Conservation (phyloP, 1,140 invertebrate species). For the Lethrus apterus region DNA sequence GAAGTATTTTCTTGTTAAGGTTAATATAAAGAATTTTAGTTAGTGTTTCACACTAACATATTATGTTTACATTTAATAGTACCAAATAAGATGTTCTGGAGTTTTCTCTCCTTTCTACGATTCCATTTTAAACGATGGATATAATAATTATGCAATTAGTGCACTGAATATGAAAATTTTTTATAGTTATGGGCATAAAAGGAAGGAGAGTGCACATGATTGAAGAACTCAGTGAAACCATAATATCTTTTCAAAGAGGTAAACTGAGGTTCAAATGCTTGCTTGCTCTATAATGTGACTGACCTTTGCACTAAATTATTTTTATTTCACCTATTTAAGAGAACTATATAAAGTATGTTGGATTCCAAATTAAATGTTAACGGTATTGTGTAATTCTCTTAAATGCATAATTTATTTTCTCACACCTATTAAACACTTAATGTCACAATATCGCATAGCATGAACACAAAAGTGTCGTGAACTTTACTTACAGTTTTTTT, state of each 20-base stretch:
- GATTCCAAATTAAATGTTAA: background rate
- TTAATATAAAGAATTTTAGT: no score
- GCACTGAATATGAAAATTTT: no score
- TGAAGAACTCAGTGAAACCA: slow-evolving; percentile 93
- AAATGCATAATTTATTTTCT: slow-evolving; percentile 8
- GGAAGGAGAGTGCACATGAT: slow-evolving; percentile 94
- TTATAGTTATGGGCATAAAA: slow-evolving; percentile 96
- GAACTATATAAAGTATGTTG: slow-evolving; percentile 5
- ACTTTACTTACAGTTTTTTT: no score
- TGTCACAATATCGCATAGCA: slow-evolving; percentile 12
- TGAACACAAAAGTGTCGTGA: slow-evolving; percentile 8
- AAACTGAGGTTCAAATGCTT: slow-evolving; percentile 39
- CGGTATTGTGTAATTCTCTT: slow-evolving; percentile 8
- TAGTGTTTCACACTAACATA: no score
- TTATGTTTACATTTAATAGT: no score
- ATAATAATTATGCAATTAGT: no score
- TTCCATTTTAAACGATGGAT: no score
- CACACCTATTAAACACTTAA: background rate
- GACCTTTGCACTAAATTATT: slow-evolving; percentile 13
- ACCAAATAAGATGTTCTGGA: no score
- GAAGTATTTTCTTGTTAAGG: no score
- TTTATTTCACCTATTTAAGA: slow-evolving; percentile 5
- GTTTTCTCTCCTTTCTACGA: no score
- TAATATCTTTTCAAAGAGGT: slow-evolving; percentile 98
- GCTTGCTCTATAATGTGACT: slow-evolving; percentile 13